Evolutionary conservation across 1,140 invertebrate genomes (phyloP), one percentile per base, ranked within the genome.

Genomic region (Eriocheir sinensis): DNA sequence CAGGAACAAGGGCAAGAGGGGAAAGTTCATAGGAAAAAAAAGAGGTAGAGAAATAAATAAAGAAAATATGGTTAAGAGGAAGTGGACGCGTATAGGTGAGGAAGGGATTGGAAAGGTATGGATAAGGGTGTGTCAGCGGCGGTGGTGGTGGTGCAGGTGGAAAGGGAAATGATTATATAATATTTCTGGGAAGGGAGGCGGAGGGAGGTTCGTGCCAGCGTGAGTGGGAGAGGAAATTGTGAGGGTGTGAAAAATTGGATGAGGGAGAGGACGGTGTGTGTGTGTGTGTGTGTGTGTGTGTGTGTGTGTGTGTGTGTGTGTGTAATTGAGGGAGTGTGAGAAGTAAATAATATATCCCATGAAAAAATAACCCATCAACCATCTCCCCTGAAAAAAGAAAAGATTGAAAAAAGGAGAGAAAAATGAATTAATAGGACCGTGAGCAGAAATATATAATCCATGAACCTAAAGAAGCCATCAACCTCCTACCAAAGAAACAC

Each of bases 251-350:
- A n/a, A 81, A n/a, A 36, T 30, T 30, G 80, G 44, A 53, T 48
- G 88, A 53, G 27, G 44, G 38, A 32, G 41, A 6, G 34, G 88
- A 85, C 32, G 40, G 81, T 36, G 81, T 2, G 81, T 12, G 81
- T 36, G 86, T 41, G 85, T 41, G 85, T 21, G 85, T 8, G 30
- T 3, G 80, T 21, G 80, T 3, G 80, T 21, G 27, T 81, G 80
- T 81, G 80, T 81, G 80, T 81, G 80, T 81, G 80, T 81, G 80
- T 81, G 80, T 81, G 80, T 81, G 80, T 81, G 80, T 81, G 80
- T 81, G 80, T 81, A 0, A 32, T 30, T 4, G 3, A 81, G 0
- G n/a, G 1, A 53, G n/a, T n/a, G n/a, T n/a, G n/a, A n/a, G n/a
- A n/a, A n/a, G n/a, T n/a, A n/a, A n/a, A n/a, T n/a, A n/a, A n/a